These are phyloP conservation scores for Thalassaphorura encarpata DNA, from an alignment of 1,140 invertebrate species.

Conservation along the genomic window DNA sequence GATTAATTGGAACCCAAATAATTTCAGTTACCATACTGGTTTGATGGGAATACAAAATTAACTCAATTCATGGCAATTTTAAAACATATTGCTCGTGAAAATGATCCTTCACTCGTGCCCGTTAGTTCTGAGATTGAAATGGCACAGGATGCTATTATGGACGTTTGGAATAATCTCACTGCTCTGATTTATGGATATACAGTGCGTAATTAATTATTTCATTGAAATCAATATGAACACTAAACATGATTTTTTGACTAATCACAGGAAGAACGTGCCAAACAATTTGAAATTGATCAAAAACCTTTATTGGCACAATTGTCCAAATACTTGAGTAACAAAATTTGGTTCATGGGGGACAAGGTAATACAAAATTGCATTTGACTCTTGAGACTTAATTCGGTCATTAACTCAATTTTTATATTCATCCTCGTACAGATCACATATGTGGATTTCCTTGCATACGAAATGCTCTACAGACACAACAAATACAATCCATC, in stretches of 20 bases:
- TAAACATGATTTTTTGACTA: no score
- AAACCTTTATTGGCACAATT: no score
- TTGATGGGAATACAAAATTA: constrained; percentile 6
- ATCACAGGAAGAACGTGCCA: no score
- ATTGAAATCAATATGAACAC: not conserved
- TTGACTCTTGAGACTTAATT: no score
- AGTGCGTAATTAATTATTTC: not conserved
- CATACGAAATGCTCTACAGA: not conserved
- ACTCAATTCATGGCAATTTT: constrained; percentile 8
- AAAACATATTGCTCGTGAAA: not conserved
- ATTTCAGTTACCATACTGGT: constrained; percentile 9
- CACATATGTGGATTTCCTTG: constrained; percentile 2
- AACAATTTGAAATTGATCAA: no score
- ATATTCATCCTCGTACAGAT: not conserved
- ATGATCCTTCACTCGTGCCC: not conserved
- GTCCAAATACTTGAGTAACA: no score
- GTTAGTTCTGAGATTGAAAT: not conserved
- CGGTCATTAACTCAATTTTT: no score
- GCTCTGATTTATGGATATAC: not conserved
- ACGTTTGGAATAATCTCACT: not conserved
- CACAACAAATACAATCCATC: not conserved
- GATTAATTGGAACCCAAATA: not conserved
- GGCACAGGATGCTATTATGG: not conserved
- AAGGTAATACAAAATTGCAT: no score
- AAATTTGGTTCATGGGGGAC: no score